Evolutionary conservation across 2,113 vertebrate species (phyloP).

Genomic region (Podarcis raffonei): DNA sequence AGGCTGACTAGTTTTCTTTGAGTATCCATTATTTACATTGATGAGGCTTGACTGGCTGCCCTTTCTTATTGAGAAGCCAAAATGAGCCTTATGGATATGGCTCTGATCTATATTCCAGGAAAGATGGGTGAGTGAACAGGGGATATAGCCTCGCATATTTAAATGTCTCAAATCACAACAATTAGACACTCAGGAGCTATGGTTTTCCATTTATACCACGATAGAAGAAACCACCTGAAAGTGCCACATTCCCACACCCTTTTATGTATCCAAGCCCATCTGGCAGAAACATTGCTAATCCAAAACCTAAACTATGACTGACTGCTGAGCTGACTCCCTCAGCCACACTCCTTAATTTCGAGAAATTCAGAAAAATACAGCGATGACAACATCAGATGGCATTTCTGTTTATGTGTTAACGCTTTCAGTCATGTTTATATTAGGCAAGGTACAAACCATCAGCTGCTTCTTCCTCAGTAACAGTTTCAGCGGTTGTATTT

Average conservation of each 20-base stretch:
- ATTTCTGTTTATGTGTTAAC: constrained; percentile 52
- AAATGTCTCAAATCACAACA: constrained; percentile 52
- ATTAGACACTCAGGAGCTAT: constrained; percentile 50
- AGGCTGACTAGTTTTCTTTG: constrained; percentile 61
- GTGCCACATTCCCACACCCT: constrained; percentile 46
- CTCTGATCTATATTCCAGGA: constrained; percentile 57
- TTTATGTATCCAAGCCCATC: constrained; percentile 62
- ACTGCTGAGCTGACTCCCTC: constrained; percentile 44
- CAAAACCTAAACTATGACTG: constrained; percentile 55
- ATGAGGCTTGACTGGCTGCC: constrained; percentile 67
- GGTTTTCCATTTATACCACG: constrained; percentile 58
- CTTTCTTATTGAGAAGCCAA: constrained; percentile 70
- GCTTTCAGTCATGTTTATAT: neutral
- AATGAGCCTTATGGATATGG: constrained; percentile 57
- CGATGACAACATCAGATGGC: constrained; percentile 56
- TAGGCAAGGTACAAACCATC: neutral
- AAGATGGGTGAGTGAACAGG: constrained; percentile 20
- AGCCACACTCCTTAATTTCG: constrained; percentile 53
- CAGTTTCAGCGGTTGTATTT: neutral
- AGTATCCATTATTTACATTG: constrained; percentile 68
- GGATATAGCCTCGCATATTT: constrained; percentile 46
- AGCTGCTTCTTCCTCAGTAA: neutral
- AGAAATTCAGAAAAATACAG: constrained; percentile 57
- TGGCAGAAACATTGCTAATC: constrained; percentile 60
- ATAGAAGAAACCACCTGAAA: constrained; percentile 50